Conservation (phyloP, 2,113 vertebrate genomes). For the Chloropsis hardwickii region DNA sequence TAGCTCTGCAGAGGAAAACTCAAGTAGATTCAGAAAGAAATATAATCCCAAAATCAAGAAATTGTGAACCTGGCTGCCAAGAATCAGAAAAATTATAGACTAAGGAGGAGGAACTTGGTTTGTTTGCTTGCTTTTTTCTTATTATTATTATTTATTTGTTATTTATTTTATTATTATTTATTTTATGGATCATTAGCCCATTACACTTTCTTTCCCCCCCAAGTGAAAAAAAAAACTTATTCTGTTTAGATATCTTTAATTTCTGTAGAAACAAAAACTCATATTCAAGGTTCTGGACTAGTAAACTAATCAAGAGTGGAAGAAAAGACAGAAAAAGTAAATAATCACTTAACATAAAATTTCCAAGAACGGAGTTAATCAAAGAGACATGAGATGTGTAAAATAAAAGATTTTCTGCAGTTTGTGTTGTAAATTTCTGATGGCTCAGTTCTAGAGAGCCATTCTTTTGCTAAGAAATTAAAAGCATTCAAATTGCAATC, state of each 20-base stretch:
- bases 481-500: neutral
- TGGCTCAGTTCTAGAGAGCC: neutral
- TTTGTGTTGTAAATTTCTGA: neutral
- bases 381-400: neutral
- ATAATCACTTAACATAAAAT: neutral
- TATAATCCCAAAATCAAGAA: neutral
- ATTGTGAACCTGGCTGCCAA: neutral
- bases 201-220: neutral
- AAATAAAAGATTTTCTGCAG: neutral
- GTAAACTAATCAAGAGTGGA: neutral
- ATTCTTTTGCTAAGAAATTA: neutral
- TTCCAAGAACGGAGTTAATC: neutral
- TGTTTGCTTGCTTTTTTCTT: neutral
- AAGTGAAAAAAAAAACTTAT: neutral
- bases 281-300: neutral
- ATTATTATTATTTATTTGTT: too few relatives aligned
- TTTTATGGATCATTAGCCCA: neutral
- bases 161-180: neutral
- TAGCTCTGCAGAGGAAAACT: neutral
- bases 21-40: neutral
- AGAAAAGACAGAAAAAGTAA: neutral
- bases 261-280: neutral
- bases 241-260: neutral
- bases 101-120: fast-evolving
- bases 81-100: neutral